phyloP scores from a whole-genome alignment of 2,113 vertebrate genomes.

The crab-eating macaque (Macaca fascicularis) region DNA sequence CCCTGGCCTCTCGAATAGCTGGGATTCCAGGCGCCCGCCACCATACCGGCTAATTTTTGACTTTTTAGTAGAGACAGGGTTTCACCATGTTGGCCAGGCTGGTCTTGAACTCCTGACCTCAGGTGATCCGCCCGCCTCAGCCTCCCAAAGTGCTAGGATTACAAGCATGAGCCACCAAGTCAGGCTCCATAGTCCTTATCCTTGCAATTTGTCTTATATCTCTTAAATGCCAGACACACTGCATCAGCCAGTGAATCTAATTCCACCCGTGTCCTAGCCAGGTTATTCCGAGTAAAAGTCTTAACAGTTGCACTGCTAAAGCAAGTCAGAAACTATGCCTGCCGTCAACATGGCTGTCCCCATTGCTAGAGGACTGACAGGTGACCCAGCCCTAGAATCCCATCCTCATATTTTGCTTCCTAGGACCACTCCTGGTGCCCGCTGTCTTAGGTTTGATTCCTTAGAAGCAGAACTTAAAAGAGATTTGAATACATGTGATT shows the following conservation, averaged over 20 bases:
- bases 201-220: background rate
- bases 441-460: background rate
- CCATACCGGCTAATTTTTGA: too few species aligned
- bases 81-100: too few species aligned
- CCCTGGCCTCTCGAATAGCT: too few species aligned
- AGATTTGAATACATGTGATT: background rate
- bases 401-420: background rate
- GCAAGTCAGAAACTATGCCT: background rate
- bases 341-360: too few species aligned
- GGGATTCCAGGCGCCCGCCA: too few species aligned
- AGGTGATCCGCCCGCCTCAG: too few species aligned
- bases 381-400: background rate
- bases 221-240: background rate
- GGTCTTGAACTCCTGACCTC: too few species aligned
- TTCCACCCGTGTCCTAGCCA: background rate
- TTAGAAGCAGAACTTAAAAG: background rate
- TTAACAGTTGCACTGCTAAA: background rate
- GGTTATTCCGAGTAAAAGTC: background rate
- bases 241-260: background rate
- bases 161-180: rapidly evolving
- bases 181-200: background rate
- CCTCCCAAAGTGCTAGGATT: too few species aligned
- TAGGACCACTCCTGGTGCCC: background rate
- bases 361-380: background rate
- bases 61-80: too few species aligned